Conservation (phyloP, 2,888 invertebrate species). For the Nyleta sp. region DNA sequence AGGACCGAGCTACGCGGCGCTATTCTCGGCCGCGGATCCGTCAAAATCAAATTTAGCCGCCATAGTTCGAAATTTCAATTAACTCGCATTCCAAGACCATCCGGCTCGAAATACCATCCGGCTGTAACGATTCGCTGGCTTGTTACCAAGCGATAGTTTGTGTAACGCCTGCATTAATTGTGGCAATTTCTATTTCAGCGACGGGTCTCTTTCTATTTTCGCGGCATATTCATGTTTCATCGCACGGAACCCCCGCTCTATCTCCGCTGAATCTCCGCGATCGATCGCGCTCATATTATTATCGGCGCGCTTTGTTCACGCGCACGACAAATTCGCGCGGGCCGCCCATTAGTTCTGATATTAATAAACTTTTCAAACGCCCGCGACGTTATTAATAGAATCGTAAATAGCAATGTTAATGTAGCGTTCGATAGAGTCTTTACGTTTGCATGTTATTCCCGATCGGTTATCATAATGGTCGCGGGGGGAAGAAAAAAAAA, state of each 20-base stretch:
- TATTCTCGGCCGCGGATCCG: slow-evolving; percentile 1
- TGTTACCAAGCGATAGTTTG: slow-evolving; percentile 58
- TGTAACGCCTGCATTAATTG: slow-evolving; percentile 58
- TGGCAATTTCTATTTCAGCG: slow-evolving; percentile 59
- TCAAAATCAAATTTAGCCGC: background rate
- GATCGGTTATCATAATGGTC: slow-evolving; percentile 22
- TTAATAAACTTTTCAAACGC: slow-evolving; percentile 38
- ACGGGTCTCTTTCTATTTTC: slow-evolving; percentile 40
- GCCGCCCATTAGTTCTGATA: slow-evolving; percentile 19
- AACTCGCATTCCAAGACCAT: slow-evolving; percentile 33
- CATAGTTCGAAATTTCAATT: slow-evolving; percentile 13
- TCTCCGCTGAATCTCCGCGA: slow-evolving; percentile 10
- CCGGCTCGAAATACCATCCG: slow-evolving; percentile 36
- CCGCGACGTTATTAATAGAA: slow-evolving; percentile 26
- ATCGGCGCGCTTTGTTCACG: background rate
- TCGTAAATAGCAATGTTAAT: slow-evolving; percentile 47
- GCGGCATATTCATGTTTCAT: slow-evolving; percentile 38
- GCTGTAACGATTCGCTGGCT: slow-evolving; percentile 46
- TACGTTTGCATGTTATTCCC: slow-evolving; percentile 21
- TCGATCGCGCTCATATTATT: slow-evolving; percentile 19
- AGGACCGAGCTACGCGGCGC: background rate
- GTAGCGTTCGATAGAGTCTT: slow-evolving; percentile 31
- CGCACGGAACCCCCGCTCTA: background rate
- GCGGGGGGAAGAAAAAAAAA: background rate
- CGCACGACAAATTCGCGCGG: slow-evolving; percentile 8